Evolutionary conservation across 53 echinoderm and acorn worm species (phyloP).

Genomic region (Astropecten irregularis): DNA sequence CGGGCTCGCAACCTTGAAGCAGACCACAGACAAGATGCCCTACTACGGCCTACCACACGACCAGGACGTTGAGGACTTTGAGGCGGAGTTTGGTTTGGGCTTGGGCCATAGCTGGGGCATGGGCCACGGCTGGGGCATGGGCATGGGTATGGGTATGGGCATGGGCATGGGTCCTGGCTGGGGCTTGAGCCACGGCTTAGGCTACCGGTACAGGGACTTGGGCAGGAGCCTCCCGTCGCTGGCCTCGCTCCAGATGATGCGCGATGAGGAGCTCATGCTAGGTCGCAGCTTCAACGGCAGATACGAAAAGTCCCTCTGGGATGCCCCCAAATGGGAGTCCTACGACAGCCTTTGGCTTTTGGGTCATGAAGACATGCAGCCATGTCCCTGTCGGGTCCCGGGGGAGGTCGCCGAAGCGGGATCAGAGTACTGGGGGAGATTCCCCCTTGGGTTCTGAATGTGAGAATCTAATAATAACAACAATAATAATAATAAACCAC

Average conservation of each 20-base stretch:
- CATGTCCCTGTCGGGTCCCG: background rate
- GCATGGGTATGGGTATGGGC: background rate
- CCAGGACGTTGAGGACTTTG: background rate
- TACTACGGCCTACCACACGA: slow-evolving; percentile 13
- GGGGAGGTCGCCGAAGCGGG: background rate
- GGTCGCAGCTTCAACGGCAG: background rate
- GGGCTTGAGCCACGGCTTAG: background rate
- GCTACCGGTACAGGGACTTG: background rate
- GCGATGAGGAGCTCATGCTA: slow-evolving; percentile 13
- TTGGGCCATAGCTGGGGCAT: background rate
- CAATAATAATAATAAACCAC: too few relatives aligned
- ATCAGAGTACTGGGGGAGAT: too few relatives aligned
- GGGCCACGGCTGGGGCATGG: background rate
- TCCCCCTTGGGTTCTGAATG: too few relatives aligned
- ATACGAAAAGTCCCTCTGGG: slow-evolving; percentile 19
- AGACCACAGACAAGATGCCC: background rate
- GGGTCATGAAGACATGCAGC: background rate
- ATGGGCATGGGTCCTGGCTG: too few relatives aligned
- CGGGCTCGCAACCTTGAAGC: slow-evolving; percentile 27
- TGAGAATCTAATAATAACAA: too few relatives aligned
- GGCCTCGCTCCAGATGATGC: background rate
- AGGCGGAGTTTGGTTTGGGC: background rate
- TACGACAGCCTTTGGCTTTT: background rate
- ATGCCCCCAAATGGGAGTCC: background rate
- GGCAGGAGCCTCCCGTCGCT: too few relatives aligned